Conservation (phyloP, 1,140 invertebrate genomes). For the Leptinotarsa lineolata region DNA sequence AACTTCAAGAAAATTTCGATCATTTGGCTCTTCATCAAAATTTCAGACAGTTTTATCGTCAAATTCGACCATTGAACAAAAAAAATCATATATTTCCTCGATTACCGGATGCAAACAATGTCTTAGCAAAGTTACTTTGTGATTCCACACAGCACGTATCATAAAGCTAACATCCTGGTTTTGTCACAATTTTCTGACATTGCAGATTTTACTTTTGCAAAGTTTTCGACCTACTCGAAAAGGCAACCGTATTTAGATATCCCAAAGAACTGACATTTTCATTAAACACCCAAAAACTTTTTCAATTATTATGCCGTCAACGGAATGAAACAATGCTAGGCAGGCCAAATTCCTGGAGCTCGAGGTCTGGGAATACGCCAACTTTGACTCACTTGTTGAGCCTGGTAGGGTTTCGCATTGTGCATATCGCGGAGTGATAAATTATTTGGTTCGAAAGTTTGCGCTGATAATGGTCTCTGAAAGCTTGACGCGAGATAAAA, state of each 20-base stretch:
- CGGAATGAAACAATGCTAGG: not conserved
- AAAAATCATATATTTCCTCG: no score
- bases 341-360: not conserved
- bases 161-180: no score
- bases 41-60: no score
- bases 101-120: no score
- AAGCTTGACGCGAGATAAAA: not conserved
- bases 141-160: no score
- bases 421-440: not conserved
- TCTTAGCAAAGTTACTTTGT: no score
- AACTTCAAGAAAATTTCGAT: no score
- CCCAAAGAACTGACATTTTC: not conserved
- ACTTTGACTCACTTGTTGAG: not conserved
- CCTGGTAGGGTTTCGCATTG: not conserved
- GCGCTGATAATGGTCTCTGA: not conserved
- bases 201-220: not conserved
- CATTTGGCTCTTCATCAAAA: no score
- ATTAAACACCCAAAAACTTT: conserved; percentile 3
- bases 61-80: no score
- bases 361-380: conserved; percentile 4
- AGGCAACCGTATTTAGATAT: conserved; percentile 3
- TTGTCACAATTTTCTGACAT: no score
- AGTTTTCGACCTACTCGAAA: not conserved
- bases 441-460: conserved; percentile 1
- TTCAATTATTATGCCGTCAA: not conserved